Conservation (phyloP, 2,888 invertebrate species). For the Eristalis tenax region DNA sequence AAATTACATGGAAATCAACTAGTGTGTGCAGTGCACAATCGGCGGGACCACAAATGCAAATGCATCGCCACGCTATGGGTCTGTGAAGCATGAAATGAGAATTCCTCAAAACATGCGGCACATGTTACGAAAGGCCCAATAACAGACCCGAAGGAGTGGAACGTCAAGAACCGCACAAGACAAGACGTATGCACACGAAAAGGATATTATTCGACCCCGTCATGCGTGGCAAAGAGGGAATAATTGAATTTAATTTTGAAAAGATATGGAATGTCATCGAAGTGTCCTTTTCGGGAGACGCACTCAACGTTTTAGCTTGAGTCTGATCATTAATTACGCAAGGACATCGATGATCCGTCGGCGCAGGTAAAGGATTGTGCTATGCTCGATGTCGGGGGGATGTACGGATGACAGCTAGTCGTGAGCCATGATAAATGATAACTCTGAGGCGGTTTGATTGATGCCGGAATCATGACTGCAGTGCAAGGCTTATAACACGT, state of each 20-base stretch:
- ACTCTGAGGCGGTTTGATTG: background rate
- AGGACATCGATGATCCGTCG: background rate
- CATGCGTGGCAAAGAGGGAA: constrained; percentile 26
- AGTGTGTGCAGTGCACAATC: constrained; percentile 33
- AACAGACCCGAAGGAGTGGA: background rate
- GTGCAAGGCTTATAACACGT: background rate
- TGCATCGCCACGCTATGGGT: constrained; percentile 33
- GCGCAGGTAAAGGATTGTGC: background rate
- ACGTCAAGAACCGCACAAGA: constrained; percentile 1
- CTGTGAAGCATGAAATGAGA: constrained; percentile 65
- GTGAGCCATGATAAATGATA: background rate
- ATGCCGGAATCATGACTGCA: background rate
- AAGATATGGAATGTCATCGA: background rate
- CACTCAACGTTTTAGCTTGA: background rate
- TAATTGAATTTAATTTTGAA: constrained; percentile 1
- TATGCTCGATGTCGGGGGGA: background rate
- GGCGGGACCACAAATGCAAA: background rate
- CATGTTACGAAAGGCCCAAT: constrained; percentile 20
- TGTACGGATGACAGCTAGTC: background rate
- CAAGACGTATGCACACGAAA: background rate
- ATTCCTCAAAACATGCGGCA: constrained; percentile 39
- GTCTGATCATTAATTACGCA: background rate
- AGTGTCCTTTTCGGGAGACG: background rate
- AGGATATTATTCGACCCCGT: constrained; percentile 23
- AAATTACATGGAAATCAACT: constrained; percentile 68